Evolutionary conservation across 2,888 invertebrate genomes (phyloP).

Genomic region (Coelogynopora nodosa): DNA sequence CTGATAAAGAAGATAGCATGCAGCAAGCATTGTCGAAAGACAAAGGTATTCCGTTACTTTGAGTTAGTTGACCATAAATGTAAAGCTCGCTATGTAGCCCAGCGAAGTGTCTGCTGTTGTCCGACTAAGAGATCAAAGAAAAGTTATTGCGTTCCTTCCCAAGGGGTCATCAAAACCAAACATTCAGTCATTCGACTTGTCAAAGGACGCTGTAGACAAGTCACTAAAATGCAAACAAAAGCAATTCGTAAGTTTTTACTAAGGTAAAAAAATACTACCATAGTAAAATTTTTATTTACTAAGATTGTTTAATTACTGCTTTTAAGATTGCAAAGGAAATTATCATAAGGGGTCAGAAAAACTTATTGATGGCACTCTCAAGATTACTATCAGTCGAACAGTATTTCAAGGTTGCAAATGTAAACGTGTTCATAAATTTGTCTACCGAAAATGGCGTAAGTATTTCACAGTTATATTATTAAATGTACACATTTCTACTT

Average conservation of each 20-base stretch:
- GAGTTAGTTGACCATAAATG: background rate
- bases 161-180: slow-evolving; percentile 31
- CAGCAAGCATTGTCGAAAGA: slow-evolving; percentile 25
- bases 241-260: slow-evolving; percentile 40
- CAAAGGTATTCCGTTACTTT: slow-evolving; percentile 34
- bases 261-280: too few species aligned
- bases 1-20: slow-evolving; percentile 12
- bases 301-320: too few species aligned
- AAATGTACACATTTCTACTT: background rate
- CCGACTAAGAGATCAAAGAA: background rate
- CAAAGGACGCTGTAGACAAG: slow-evolving; percentile 4
- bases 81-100: slow-evolving; percentile 26
- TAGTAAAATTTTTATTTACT: background rate
- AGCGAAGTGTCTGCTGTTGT: slow-evolving; percentile 36
- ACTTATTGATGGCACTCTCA: background rate
- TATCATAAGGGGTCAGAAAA: background rate
- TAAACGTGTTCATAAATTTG: background rate
- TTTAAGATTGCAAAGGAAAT: background rate
- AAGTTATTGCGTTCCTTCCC: background rate
- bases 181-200: background rate
- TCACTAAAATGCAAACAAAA: background rate
- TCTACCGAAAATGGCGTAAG: slow-evolving; percentile 18
- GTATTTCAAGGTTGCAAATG: background rate
- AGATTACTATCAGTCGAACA: background rate
- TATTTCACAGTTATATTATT: background rate